Base-by-base conservation (phyloP, 2,113 vertebrate genomes). In the Otis tarda region DNA sequence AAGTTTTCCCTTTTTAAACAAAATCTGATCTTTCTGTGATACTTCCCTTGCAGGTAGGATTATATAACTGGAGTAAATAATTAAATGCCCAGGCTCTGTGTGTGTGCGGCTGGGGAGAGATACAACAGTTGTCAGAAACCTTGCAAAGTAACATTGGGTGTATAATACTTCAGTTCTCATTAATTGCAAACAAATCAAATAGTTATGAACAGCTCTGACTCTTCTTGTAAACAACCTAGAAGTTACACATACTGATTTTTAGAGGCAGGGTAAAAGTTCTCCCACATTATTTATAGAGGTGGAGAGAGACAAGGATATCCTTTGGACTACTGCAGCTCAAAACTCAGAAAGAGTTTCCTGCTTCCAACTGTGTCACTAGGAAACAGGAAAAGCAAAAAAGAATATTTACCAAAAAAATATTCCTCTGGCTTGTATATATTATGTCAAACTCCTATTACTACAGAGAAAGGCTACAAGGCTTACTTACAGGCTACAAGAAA, bases 301-400 rank as follows among this genome's bases (percentile, higher is more conserved):
- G 97, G 93, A 83, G 95, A 96, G 94, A 95, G 95, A 97, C 92
- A 95, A 97, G 97, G 95, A 97, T 97, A 97, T 97, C 96, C 97
- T 97, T 83, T 96, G 93, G 94, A 87, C 94, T 95, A 93, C 92
- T 86, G 84, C 75, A 95, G 89, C 84, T 96, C 85, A 78, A 95
- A 96, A 96, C 68, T 91, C 89, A 41, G 92, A 96, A 92, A 82
- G 61, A 85, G 94, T 78, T 97, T 97, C 97, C 97, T 97, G 96
- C 85, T 97, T 97, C 97, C 97, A 96, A 83, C 96, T 95, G 97
- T 95, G 95, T 81, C 84, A 94, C 84, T 90, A 95, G 95, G 95
- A 97, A 97, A 97, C 95, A 96, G 97, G 96, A 97, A 97, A 97
- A 94, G 78, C 88, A 90, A 96, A 97, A 97, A 95, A 96, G 78